Conservation (phyloP, 2,797 vertebrate species). For the Pseudopleuronectes americanus region DNA sequence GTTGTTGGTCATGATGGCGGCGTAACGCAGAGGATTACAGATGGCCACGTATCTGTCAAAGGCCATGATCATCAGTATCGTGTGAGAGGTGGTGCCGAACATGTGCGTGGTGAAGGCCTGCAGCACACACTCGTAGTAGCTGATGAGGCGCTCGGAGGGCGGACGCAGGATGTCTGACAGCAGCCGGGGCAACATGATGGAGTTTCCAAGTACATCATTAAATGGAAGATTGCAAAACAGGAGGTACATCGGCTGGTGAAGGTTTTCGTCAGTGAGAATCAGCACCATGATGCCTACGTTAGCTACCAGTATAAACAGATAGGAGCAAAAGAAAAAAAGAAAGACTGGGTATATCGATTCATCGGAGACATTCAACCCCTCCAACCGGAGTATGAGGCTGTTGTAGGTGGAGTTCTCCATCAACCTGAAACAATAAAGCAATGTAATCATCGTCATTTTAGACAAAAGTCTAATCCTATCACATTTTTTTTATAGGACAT, state of each 20-base stretch:
- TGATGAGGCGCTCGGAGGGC: too few species aligned
- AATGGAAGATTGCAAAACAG: constrained; percentile 82
- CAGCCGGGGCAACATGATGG: constrained; percentile 19
- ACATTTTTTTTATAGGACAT: too few species aligned
- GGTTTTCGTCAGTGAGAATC: constrained; percentile 48
- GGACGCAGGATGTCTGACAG: too few species aligned
- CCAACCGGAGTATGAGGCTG: constrained; percentile 48
- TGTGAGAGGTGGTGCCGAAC: too few species aligned
- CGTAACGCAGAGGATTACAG: too few species aligned
- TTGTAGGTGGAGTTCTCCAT: constrained; percentile 68
- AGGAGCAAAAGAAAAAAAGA: constrained; percentile 48
- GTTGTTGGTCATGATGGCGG: too few species aligned
- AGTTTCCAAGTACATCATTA: constrained; percentile 76
- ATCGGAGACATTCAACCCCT: constrained; percentile 51
- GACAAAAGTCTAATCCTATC: too few species aligned
- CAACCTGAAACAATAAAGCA: constrained; percentile 10
- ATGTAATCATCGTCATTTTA: too few species aligned
- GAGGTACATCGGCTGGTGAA: constrained; percentile 84
- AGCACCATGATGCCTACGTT: constrained; percentile 26
- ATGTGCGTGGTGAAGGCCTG: too few species aligned
- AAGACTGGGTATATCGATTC: constrained; percentile 41
- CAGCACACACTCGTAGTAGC: too few species aligned
- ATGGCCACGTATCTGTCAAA: too few species aligned
- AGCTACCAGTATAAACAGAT: constrained; percentile 39
- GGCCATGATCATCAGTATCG: too few species aligned